phyloP scores from a whole-genome alignment of 2,888 invertebrate genomes.

The Tromatobia lineatoria region DNA sequence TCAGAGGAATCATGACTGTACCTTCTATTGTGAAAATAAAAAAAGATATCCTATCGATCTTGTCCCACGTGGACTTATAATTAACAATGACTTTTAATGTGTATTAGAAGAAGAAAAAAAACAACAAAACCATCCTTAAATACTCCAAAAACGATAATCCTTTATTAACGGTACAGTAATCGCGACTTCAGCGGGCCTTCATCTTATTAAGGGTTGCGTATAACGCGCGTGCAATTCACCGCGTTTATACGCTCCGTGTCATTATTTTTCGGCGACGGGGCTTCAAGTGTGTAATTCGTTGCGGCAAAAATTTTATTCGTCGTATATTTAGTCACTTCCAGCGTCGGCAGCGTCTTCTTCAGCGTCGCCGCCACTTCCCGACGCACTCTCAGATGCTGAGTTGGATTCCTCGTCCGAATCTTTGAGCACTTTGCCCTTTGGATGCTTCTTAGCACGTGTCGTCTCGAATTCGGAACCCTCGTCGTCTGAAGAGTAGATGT shows the following conservation, averaged over 20 bases:
- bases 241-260: not conserved
- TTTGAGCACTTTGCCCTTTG: constrained; percentile 92
- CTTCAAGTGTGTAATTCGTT: not conserved
- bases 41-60: constrained; percentile 62
- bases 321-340: constrained; percentile 76
- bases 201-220: not conserved
- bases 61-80: constrained; percentile 37
- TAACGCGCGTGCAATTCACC: not conserved
- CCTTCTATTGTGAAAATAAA: constrained; percentile 66
- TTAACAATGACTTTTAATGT: constrained; percentile 36
- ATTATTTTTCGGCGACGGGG: not conserved
- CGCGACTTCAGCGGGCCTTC: not conserved
- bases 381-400: constrained; percentile 82
- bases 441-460: constrained; percentile 90
- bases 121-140: constrained; percentile 2
- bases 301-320: not conserved
- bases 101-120: constrained; percentile 31
- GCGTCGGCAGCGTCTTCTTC: constrained; percentile 82
- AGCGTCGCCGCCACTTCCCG: constrained; percentile 84
- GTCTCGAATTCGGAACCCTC: constrained; percentile 94
- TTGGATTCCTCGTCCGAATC: constrained; percentile 90
- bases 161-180: constrained; percentile 35
- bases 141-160: constrained; percentile 21
- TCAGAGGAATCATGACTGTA: constrained; percentile 72
- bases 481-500: constrained; percentile 96